Evolutionary conservation across 37 sponge, comb jelly and placozoan genomes (phyloP).

Genomic region (Oopsacas minuta): DNA sequence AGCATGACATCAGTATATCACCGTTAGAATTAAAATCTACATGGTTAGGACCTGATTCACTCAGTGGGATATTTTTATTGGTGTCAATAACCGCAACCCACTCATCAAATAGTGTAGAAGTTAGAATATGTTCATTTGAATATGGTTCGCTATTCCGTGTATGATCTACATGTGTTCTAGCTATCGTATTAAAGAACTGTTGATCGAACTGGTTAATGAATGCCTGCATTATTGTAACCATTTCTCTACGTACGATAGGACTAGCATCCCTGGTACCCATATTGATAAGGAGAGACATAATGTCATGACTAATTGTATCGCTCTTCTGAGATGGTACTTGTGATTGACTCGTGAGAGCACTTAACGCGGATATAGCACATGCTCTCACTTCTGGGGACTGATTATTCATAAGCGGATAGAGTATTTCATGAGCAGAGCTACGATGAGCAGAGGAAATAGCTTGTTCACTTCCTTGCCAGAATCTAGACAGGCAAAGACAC

Average conservation of each 20-base stretch:
- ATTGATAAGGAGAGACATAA: not conserved
- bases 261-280: not conserved
- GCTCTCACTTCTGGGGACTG: conserved; percentile 69
- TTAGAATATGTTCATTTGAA: not conserved
- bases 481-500: conserved; percentile 74
- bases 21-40: not conserved
- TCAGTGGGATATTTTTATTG: not conserved
- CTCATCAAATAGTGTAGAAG: not conserved
- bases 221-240: conserved; percentile 62
- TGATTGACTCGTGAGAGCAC: not conserved
- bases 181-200: conserved; percentile 38
- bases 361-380: not conserved
- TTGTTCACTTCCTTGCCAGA: conserved; percentile 70
- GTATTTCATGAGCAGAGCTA: conserved; percentile 72
- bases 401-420: conserved; percentile 64
- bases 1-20: not conserved
- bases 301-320: not conserved
- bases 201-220: conserved; percentile 55
- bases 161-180: not conserved
- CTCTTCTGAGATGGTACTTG: not conserved
- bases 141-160: not conserved
- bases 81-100: not conserved
- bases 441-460: conserved; percentile 71
- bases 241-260: conserved; percentile 42
- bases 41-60: not conserved